Conservation (phyloP, 2,113 vertebrate genomes). For the Hucho hucho region DNA sequence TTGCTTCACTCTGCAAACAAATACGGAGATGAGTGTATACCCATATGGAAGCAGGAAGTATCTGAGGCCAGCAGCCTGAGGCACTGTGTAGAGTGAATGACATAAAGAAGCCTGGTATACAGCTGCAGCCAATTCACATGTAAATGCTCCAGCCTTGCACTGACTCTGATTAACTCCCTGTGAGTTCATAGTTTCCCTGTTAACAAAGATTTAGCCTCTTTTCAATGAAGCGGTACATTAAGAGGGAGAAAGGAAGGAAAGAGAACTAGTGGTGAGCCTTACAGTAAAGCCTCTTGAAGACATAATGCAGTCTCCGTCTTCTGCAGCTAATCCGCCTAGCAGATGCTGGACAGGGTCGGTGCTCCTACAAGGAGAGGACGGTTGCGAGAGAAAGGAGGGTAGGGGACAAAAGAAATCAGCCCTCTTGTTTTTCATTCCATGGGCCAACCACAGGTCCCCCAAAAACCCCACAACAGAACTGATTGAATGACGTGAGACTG, state of each 20-base stretch:
- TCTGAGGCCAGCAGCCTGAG: conserved; percentile 80
- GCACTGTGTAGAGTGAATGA: conserved; percentile 79
- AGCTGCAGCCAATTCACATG: conserved; percentile 90
- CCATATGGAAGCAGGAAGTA: conserved; percentile 79
- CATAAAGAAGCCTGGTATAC: conserved; percentile 86
- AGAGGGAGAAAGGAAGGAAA: conserved; percentile 29
- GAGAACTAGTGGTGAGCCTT: conserved; percentile 77
- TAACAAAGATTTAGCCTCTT: conserved; percentile 89
- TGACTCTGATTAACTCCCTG: conserved; percentile 97
- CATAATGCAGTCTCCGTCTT: conserved; percentile 82
- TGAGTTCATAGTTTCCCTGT: conserved; percentile 96
- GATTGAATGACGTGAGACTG: conserved; percentile 39
- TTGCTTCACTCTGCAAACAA: no score
- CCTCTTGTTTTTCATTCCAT: conserved; percentile 52
- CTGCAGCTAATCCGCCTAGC: conserved; percentile 82
- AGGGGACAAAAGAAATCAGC: conserved; percentile 57
- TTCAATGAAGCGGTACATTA: conserved; percentile 83
- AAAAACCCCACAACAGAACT: conserved; percentile 32
- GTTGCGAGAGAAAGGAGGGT: conserved; percentile 23
- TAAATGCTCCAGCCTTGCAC: conserved; percentile 86
- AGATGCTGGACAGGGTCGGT: conserved; percentile 60
- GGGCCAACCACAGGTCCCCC: conserved; percentile 52
- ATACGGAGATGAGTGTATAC: neutral
- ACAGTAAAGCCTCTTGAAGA: conserved; percentile 87
- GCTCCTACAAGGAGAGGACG: conserved; percentile 42